phyloP scores from a whole-genome alignment of 1,140 invertebrate genomes.

The Saccostrea glomerata region DNA sequence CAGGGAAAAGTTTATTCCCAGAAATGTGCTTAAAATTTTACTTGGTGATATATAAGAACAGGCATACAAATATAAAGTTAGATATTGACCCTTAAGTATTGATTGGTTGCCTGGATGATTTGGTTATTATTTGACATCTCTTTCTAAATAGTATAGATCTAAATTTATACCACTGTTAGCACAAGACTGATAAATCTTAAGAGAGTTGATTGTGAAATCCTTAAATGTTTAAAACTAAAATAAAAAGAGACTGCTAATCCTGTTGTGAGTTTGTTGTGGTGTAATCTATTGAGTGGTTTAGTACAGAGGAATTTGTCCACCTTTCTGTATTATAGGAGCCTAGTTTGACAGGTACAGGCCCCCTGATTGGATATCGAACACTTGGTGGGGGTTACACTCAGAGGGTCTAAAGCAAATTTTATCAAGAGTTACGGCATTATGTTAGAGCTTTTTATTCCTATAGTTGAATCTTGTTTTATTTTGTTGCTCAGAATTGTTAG shows the following conservation, averaged over 20 bases:
- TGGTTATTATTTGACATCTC: too few species aligned
- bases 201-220: too few species aligned
- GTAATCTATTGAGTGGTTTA: not conserved
- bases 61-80: too few species aligned
- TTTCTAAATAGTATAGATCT: too few species aligned
- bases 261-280: not conserved
- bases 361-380: not conserved
- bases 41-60: too few species aligned
- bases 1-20: too few species aligned
- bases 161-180: too few species aligned
- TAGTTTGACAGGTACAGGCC: conserved; percentile 17
- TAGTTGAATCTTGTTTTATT: not conserved
- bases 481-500: too few species aligned
- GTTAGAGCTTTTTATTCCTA: not conserved
- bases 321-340: not conserved
- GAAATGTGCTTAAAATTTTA: too few species aligned
- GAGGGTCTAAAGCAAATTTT: not conserved
- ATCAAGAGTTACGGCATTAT: not conserved
- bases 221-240: not conserved
- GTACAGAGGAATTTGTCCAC: not conserved
- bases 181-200: too few species aligned
- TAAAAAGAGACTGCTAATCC: not conserved
- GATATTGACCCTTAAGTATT: too few species aligned
- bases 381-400: not conserved
- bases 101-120: too few species aligned